These are phyloP conservation scores for Acrocephalus scirpaceus DNA, from an alignment of 2,797 vertebrate genomes.

Conservation along the genomic window DNA sequence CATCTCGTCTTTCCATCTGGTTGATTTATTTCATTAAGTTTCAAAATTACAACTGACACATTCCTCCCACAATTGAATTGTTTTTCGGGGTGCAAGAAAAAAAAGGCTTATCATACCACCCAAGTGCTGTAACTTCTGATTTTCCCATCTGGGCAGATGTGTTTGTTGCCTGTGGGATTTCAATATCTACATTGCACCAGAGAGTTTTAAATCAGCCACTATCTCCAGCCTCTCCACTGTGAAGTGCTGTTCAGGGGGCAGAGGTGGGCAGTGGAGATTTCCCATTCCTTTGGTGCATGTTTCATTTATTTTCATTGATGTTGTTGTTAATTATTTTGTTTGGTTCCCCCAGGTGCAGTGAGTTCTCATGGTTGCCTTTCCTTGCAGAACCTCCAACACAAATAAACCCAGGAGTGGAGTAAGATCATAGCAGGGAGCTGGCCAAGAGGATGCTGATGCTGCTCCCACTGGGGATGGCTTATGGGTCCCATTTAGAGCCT, in stretches of 20 bases:
- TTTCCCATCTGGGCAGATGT: slow-evolving; percentile 63
- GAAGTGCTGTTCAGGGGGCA: background rate
- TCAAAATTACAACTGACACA: slow-evolving; percentile 61
- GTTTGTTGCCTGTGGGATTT: background rate
- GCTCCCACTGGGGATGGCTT: background rate
- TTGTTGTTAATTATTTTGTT: background rate
- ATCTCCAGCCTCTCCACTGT: background rate
- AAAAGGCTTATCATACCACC: slow-evolving; percentile 56
- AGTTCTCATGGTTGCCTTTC: background rate
- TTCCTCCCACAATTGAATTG: slow-evolving; percentile 64
- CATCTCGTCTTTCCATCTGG: slow-evolving; percentile 41
- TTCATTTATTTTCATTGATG: background rate
- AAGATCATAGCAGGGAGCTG: background rate
- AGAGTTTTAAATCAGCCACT: background rate
- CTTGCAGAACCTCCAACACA: background rate
- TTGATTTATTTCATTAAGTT: slow-evolving; percentile 69
- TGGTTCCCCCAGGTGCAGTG: background rate
- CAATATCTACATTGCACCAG: background rate
- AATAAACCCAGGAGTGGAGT: background rate
- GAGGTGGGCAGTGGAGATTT: background rate
- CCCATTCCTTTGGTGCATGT: background rate
- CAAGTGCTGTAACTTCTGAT: slow-evolving; percentile 26
- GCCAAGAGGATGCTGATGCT: background rate
- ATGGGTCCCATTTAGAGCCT: background rate
- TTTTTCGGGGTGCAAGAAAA: slow-evolving; percentile 24